A percentile compares a stretch with the other conserved stretches of the same genome.
Conservation (phyloP, 1,140 invertebrate species). For the Eriosoma lanigerum region DNA sequence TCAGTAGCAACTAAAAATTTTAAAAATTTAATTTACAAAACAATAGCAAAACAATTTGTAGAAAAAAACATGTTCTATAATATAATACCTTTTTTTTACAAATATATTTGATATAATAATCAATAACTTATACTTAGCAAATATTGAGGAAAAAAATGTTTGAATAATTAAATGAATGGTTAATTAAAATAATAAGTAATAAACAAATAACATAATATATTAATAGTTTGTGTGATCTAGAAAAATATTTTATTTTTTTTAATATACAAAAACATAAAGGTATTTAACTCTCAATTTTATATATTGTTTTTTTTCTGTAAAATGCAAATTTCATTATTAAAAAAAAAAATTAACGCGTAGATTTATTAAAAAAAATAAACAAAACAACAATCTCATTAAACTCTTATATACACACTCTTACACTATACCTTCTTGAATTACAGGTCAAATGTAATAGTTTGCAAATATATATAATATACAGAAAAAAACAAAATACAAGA, state of each 20-base stretch:
- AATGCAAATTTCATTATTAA: conserved; percentile 3
- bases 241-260: no score
- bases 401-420: background rate
- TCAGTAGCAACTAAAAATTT: background rate
- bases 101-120: no score
- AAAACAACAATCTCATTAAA: conserved; percentile 8
- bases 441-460: conserved; percentile 20
- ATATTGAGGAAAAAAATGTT: no score
- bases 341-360: background rate
- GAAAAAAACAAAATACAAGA: conserved; percentile 43
- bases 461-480: conserved; percentile 1
- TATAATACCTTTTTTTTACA: conserved; percentile 14
- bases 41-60: conserved; percentile 5
- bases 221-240: background rate
- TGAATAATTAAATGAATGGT: no score
- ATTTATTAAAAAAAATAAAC: conserved; percentile 2
- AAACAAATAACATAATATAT: background rate
- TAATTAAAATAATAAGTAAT: no score
- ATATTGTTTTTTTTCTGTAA: background rate
- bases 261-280: background rate
- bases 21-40: conserved; percentile 6
- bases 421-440: background rate
- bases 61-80: conserved; percentile 17
- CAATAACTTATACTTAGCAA: background rate
- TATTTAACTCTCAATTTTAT: background rate